Percentiles rank a stretch among this genome's conserved stretches.
Evolutionary conservation across 2,888 invertebrate species (phyloP).

Genomic region (Trissolcus japonicus): DNA sequence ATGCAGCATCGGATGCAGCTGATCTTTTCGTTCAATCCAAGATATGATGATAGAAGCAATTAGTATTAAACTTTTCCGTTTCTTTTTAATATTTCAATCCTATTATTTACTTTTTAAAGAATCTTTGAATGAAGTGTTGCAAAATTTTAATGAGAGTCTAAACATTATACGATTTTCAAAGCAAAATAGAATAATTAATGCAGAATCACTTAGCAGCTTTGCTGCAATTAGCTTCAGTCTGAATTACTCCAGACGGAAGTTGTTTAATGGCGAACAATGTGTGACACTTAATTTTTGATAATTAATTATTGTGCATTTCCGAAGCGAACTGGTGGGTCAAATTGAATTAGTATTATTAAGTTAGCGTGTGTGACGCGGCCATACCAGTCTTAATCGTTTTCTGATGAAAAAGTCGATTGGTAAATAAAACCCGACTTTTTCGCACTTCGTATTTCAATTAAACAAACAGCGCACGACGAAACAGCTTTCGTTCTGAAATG

Average conservation of each 20-base stretch:
- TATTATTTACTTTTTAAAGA: not conserved
- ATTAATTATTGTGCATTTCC: slow-evolving; percentile 47
- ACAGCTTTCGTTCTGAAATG: slow-evolving; percentile 8
- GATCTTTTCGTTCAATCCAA: not conserved
- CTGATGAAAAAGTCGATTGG: slow-evolving; percentile 44
- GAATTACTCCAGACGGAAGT: slow-evolving; percentile 38
- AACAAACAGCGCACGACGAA: not conserved
- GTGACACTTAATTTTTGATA: slow-evolving; percentile 48
- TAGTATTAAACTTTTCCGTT: too few species aligned
- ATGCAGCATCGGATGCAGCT: not conserved
- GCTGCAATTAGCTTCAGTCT: slow-evolving; percentile 23
- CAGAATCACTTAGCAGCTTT: slow-evolving; percentile 13
- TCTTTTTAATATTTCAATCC: too few species aligned
- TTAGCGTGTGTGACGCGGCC: slow-evolving; percentile 21
- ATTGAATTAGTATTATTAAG: slow-evolving; percentile 45
- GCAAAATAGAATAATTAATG: slow-evolving; percentile 1
- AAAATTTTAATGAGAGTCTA: too few species aligned
- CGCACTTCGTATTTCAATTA: slow-evolving; percentile 5
- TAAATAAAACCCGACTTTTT: slow-evolving; percentile 22
- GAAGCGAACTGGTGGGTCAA: slow-evolving; percentile 27
- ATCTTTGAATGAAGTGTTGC: too few species aligned
- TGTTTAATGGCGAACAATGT: slow-evolving; percentile 43
- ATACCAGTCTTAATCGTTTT: slow-evolving; percentile 38
- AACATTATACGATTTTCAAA: too few species aligned
- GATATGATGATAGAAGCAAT: not conserved